These are phyloP conservation scores for Brienomyrus longianalis DNA, from an alignment of 2,113 vertebrate species.

Conservation along the genomic window DNA sequence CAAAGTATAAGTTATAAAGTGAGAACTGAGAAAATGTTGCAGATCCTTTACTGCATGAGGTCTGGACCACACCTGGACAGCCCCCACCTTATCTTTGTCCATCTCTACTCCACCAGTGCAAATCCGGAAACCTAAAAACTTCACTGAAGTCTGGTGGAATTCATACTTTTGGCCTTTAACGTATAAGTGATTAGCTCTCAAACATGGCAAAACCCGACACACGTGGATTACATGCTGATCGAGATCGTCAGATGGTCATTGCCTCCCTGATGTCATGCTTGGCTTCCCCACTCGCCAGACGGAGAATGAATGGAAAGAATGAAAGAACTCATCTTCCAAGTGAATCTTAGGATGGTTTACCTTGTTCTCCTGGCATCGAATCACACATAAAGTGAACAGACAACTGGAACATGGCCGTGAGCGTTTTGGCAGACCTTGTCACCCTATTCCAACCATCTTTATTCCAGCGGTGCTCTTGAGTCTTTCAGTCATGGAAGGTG, in stretches of 20 bases:
- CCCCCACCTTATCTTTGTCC: no score
- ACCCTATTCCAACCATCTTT: slow-evolving; percentile 36
- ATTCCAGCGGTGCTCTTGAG: slow-evolving; percentile 29
- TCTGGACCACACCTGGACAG: no score
- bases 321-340: slow-evolving; percentile 19
- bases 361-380: slow-evolving; percentile 37
- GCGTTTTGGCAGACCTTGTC: slow-evolving; percentile 36
- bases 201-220: no score
- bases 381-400: slow-evolving; percentile 40
- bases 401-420: slow-evolving; percentile 16
- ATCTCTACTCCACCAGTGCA: no score
- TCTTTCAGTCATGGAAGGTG: slow-evolving; percentile 14
- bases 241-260: neutral
- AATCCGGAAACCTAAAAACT: no score
- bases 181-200: no score
- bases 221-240: no score
- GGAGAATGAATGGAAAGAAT: slow-evolving; percentile 5
- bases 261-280: neutral
- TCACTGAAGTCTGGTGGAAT: no score
- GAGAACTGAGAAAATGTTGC: no score
- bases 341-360: slow-evolving; percentile 18
- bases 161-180: no score
- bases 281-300: neutral
- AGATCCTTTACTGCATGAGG: no score
- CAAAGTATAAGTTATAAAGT: no score